These are phyloP conservation scores for Nannobrachium achirus DNA, from an alignment of 2,113 vertebrate species.

Conservation along the genomic window DNA sequence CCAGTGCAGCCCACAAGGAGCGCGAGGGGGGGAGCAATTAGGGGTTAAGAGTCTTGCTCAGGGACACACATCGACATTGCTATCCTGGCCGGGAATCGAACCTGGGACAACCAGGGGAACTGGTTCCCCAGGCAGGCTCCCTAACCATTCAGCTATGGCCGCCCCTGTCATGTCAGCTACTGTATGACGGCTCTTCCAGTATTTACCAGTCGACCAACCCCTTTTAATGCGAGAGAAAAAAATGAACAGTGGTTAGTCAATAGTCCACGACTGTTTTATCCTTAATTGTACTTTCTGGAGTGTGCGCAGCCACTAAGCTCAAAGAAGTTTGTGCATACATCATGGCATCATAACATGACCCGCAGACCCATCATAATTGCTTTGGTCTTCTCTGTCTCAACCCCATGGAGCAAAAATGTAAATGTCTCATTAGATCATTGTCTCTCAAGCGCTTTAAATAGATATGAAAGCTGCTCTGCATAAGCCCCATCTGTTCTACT, in stretches of 20 bases:
- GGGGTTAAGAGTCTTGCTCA: too few species aligned
- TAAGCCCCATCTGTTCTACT: conserved; percentile 72
- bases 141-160: too few species aligned
- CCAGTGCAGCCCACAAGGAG: too few species aligned
- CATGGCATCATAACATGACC: conserved; percentile 1
- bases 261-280: neutral
- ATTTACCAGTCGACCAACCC: neutral
- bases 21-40: too few species aligned
- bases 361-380: conserved; percentile 30
- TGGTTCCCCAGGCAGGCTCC: too few species aligned
- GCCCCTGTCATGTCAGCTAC: neutral
- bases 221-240: neutral
- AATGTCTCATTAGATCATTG: conserved; percentile 75
- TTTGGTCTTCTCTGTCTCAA: conserved; percentile 35
- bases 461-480: conserved; percentile 69
- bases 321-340: conserved; percentile 2
- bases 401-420: conserved; percentile 64
- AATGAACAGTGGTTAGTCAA: neutral
- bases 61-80: too few species aligned
- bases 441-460: conserved; percentile 77
- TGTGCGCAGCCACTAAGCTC: neutral
- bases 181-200: neutral
- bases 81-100: too few species aligned
- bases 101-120: too few species aligned
- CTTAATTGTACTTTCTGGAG: neutral